phyloP scores from a whole-genome alignment of 2,113 vertebrate genomes.

The Capra hircus region DNA sequence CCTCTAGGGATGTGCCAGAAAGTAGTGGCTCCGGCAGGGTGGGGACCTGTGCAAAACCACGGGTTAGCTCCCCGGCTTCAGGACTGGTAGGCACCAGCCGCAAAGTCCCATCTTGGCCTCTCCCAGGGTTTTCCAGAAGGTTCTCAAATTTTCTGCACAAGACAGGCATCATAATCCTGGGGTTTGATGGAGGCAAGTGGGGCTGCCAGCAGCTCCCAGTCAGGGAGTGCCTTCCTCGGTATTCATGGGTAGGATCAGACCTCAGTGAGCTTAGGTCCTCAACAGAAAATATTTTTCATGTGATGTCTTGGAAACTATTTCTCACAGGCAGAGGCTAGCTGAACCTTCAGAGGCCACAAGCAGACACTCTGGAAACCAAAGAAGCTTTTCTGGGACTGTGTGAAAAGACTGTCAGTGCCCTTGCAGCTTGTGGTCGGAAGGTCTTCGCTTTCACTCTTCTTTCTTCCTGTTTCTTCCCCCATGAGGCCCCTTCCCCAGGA shows the following conservation, averaged over 20 bases:
- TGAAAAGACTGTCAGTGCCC: not conserved
- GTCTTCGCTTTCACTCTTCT: not conserved
- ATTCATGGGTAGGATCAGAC: not conserved
- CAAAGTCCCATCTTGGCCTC: not conserved
- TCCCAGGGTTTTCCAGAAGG: not conserved
- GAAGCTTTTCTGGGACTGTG: not conserved
- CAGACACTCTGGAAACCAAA: not conserved
- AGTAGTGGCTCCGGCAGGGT: not conserved
- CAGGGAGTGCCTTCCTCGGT: not conserved
- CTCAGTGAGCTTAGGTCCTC: not conserved
- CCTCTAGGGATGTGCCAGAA: not conserved
- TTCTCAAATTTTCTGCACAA: not conserved
- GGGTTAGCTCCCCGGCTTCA: not conserved
- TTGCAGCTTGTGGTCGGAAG: not conserved
- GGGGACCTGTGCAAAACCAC: not conserved
- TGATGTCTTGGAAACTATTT: conserved; percentile 23
- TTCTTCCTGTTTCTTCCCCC: not conserved
- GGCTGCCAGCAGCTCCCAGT: not conserved
- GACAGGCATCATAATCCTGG: not conserved
- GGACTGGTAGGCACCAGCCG: not conserved
- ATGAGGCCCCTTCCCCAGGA: not conserved
- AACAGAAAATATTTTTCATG: not conserved
- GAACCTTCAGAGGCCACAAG: not conserved
- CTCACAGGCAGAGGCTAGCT: not conserved
- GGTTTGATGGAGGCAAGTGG: no score